Conservation (phyloP, 2,113 vertebrate species). For the Rissa tridactyla region DNA sequence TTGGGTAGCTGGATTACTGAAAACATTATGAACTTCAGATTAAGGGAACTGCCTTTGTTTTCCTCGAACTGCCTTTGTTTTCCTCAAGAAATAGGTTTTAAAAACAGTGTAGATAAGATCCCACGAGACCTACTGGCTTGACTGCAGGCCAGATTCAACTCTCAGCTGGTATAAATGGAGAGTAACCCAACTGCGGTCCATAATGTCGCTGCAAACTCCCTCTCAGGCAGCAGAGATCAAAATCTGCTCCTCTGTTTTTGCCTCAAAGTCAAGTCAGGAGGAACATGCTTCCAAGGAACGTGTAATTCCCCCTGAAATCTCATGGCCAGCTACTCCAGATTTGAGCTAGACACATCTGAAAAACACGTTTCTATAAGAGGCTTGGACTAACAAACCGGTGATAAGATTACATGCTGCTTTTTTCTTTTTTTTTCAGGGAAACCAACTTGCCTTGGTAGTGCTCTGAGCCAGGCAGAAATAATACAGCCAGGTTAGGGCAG, state of each 20-base stretch:
- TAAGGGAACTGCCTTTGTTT: neutral
- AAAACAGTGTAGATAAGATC: neutral
- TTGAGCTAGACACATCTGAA: neutral
- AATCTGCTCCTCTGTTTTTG: neutral
- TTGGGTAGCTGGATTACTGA: neutral
- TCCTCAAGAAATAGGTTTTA: neutral
- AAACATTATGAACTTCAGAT: neutral
- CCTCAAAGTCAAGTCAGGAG: neutral
- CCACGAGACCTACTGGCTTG: neutral
- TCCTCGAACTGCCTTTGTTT: neutral
- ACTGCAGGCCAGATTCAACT: neutral
- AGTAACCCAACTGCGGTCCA: neutral
- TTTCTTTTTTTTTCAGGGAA: neutral
- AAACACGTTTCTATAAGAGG: neutral
- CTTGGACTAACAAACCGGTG: neutral
- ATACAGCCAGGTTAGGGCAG: neutral
- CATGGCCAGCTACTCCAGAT: neutral
- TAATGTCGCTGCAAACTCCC: neutral
- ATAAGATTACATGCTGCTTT: neutral
- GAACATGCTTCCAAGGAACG: neutral
- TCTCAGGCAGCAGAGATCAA: neutral
- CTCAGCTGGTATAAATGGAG: neutral
- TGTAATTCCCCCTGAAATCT: neutral
- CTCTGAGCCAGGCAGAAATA: neutral
- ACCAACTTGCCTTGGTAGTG: neutral